Percentiles rank a stretch among this genome's conserved stretches.
phyloP scores from a whole-genome alignment of 2,797 vertebrate genomes.

The Clarias fuscus region DNA sequence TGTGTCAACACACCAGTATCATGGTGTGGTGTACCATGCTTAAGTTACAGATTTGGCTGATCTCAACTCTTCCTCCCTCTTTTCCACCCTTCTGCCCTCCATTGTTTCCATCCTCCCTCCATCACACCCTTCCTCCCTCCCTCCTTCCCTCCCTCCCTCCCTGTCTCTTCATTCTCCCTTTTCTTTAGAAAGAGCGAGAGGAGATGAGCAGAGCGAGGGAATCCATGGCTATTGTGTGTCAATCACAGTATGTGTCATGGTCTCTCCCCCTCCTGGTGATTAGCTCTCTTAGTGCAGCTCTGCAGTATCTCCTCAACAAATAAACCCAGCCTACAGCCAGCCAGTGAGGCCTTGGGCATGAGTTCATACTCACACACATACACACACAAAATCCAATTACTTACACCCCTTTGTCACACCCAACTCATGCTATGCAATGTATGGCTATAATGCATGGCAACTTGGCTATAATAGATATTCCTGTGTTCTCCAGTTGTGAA shows the following conservation, averaged over 20 bases:
- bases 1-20: constrained; percentile 36
- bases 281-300: constrained; percentile 58
- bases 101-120: constrained; percentile 46
- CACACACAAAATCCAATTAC: constrained; percentile 56
- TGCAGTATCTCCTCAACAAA: constrained; percentile 60
- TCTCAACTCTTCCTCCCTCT: constrained; percentile 54
- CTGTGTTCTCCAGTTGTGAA: constrained; percentile 8
- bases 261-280: constrained; percentile 58
- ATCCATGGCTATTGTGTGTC: constrained; percentile 80
- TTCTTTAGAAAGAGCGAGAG: constrained; percentile 61
- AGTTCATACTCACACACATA: constrained; percentile 35
- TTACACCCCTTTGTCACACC: constrained; percentile 51
- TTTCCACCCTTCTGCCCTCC: constrained; percentile 47
- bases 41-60: constrained; percentile 58
- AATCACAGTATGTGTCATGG: constrained; percentile 73
- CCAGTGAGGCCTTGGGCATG: constrained; percentile 56
- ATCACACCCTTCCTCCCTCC: constrained; percentile 25
- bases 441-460: constrained; percentile 23
- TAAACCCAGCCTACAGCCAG: constrained; percentile 57
- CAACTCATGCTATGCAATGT: constrained; percentile 51
- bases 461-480: constrained; percentile 46
- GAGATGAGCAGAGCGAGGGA: constrained; percentile 73
- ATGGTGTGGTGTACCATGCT: constrained; percentile 32
- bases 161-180: constrained; percentile 57
- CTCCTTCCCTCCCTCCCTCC: constrained; percentile 25